phyloP scores from a whole-genome alignment of 2,888 invertebrate genomes.

The Pedicia rivosa region DNA sequence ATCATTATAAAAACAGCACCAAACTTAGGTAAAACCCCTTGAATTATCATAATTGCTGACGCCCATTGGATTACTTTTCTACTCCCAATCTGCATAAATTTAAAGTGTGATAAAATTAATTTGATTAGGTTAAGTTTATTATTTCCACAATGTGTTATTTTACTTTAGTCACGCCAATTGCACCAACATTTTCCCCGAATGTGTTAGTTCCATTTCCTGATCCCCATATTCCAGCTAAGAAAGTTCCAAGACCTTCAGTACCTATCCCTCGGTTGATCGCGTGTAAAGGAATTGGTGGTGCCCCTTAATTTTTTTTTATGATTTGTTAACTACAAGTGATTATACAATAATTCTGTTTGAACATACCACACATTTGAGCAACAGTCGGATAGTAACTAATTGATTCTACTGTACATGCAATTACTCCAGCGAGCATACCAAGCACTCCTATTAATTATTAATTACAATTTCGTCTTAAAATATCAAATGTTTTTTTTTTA shows the following conservation, averaged over 20 bases:
- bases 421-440: constrained; percentile 61
- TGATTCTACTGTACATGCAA: constrained; percentile 66
- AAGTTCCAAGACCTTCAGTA: constrained; percentile 70
- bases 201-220: constrained; percentile 77
- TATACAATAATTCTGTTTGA: neutral
- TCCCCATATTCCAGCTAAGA: constrained; percentile 73
- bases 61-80: constrained; percentile 65
- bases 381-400: constrained; percentile 87
- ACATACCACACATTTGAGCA: constrained; percentile 57
- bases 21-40: constrained; percentile 60
- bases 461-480: neutral
- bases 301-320: constrained; percentile 33
- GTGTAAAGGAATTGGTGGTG: constrained; percentile 68
- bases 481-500: neutral
- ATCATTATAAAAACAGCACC: constrained; percentile 66
- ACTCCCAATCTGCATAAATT: constrained; percentile 59
- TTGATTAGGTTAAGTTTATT: neutral
- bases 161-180: constrained; percentile 74
- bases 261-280: constrained; percentile 78
- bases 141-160: neutral
- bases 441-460: constrained; percentile 39
- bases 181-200: constrained; percentile 80
- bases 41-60: constrained; percentile 53
- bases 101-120: neutral
- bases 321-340: neutral